A percentile compares a stretch with the other conserved stretches of the same genome.
Evolutionary conservation across 2,797 vertebrate genomes (phyloP).

Genomic region (Enteromius argenteus): DNA sequence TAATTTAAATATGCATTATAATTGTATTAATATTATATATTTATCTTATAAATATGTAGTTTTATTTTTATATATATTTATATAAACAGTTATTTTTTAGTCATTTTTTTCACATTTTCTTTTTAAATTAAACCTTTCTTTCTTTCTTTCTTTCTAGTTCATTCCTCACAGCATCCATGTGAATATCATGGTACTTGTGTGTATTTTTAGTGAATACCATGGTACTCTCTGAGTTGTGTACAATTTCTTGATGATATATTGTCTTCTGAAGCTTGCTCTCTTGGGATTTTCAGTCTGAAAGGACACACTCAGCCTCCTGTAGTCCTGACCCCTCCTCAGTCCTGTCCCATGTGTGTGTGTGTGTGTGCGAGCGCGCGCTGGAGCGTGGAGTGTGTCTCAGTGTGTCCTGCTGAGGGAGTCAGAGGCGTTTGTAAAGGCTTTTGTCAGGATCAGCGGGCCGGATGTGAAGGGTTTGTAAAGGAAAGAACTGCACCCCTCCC

Average conservation of each 20-base stretch:
- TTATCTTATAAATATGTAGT: neutral
- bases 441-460: slow-evolving; percentile 44
- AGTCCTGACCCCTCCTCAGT: neutral
- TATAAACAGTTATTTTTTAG: too few relatives aligned
- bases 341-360: neutral
- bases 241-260: slow-evolving; percentile 2
- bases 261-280: neutral
- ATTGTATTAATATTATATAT: neutral
- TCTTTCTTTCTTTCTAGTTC: neutral
- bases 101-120: too few relatives aligned
- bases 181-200: neutral
- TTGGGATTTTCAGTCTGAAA: slow-evolving; percentile 35
- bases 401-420: slow-evolving; percentile 1
- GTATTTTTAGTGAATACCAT: too few relatives aligned
- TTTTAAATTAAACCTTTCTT: too few relatives aligned
- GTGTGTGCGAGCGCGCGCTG: neutral
- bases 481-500: slow-evolving; percentile 31
- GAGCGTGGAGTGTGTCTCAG: slow-evolving; percentile 7
- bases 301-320: neutral
- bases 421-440: slow-evolving; percentile 24
- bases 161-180: neutral
- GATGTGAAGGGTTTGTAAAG: slow-evolving; percentile 55
- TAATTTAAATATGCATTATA: neutral
- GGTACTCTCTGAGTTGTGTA: neutral
- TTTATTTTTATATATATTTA: too few relatives aligned